Evolutionary conservation across 2,797 vertebrate genomes (phyloP).

Genomic region (Parauchenoglanis ngamensis): DNA sequence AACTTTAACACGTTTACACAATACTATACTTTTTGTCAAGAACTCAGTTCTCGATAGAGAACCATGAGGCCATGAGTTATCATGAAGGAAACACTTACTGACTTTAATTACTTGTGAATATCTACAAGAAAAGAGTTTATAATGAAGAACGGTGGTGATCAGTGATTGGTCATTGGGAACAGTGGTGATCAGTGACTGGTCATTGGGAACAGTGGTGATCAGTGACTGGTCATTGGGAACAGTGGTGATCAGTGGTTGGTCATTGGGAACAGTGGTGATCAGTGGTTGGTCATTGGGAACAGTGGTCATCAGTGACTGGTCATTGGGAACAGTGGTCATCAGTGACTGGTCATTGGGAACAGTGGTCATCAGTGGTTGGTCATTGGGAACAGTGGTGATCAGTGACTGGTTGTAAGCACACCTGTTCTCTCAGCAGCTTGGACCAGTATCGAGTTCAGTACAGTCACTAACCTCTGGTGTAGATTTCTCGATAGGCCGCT

Average conservation of each 20-base stretch:
- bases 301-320: background rate
- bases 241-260: background rate
- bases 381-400: background rate
- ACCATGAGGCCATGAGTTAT: too few relatives aligned
- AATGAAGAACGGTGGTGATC: too few relatives aligned
- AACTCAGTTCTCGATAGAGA: too few relatives aligned
- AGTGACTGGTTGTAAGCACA: background rate
- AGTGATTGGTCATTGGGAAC: background rate
- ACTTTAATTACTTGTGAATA: too few relatives aligned
- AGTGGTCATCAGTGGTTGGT: background rate
- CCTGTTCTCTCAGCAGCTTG: background rate
- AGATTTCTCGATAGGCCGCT: background rate
- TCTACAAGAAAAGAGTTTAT: too few relatives aligned
- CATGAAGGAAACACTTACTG: too few relatives aligned
- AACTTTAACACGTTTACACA: too few relatives aligned
- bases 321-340: background rate
- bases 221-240: background rate
- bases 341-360: background rate
- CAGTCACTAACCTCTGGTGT: background rate
- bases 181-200: background rate
- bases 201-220: background rate
- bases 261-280: too few relatives aligned
- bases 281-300: background rate
- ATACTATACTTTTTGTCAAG: too few relatives aligned
- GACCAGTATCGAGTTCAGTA: background rate